Evolutionary conservation across 2,113 vertebrate species (phyloP).

Genomic region (Alligator sinensis): DNA sequence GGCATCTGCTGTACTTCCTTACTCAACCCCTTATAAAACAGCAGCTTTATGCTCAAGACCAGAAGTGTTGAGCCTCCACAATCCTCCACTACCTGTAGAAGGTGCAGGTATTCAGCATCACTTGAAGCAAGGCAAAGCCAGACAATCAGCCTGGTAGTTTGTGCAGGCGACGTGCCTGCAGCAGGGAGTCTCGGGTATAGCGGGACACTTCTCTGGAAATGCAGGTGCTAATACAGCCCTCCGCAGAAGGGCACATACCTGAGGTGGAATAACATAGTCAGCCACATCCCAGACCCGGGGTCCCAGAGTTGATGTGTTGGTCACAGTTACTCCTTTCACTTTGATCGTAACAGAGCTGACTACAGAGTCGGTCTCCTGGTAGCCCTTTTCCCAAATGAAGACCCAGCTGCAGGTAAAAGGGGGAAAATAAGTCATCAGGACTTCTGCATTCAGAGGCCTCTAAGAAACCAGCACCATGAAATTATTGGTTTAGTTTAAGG

Average conservation of each 20-base stretch:
- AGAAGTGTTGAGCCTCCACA: not conserved
- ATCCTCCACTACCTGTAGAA: not conserved
- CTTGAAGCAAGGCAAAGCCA: not conserved
- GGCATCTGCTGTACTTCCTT: not conserved
- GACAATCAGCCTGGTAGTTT: not conserved
- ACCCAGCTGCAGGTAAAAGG: conserved; percentile 85
- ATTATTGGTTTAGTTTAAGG: not conserved
- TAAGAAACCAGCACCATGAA: not conserved
- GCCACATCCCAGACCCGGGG: conserved; percentile 88
- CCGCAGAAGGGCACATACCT: conserved; percentile 75
- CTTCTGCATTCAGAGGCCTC: not conserved
- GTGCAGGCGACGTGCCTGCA: rapidly evolving
- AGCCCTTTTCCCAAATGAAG: conserved; percentile 91
- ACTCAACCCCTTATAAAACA: not conserved
- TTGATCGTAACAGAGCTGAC: conserved; percentile 87
- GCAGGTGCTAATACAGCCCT: not conserved
- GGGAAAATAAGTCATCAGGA: not conserved
- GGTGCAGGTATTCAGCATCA: not conserved
- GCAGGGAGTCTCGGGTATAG: not conserved
- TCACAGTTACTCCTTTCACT: conserved; percentile 85
- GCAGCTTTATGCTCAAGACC: not conserved
- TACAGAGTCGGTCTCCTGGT: conserved; percentile 88
- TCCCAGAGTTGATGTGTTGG: conserved; percentile 81
- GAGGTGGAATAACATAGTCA: conserved; percentile 89
- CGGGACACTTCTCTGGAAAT: not conserved